Base-by-base conservation (phyloP, 2,113 vertebrate genomes). In the Cephalopholis sonnerati region DNA sequence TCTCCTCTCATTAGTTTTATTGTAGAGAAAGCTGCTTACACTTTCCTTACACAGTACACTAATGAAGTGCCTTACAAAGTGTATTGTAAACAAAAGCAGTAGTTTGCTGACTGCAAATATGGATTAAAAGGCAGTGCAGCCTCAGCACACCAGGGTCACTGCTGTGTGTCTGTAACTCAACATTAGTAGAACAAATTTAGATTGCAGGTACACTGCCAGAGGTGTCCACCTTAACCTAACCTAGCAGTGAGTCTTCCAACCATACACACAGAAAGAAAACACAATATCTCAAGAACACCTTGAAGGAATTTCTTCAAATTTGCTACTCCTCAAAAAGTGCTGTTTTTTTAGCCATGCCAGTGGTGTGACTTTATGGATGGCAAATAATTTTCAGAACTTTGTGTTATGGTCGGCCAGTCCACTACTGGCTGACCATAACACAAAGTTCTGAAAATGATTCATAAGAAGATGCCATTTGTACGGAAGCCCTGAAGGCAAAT, bases 21-120 rank as follows among this genome's bases (percentile, higher is more conserved):
- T 29, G 58, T 11, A 3, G 3, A 58, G 70, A 86, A 87, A 89
- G 80, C 83, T 84, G 0, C 80, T 87, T 82, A 57, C 53, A 59
- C 3, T 10, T 7, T 20, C 17, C 24, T 16, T 11, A 24, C 32
- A 5, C 16, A 27, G 27, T 79, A 71, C 17, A 1, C 22, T n/a
- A 15, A 25, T 1, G 74, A 53, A 77, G 24, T 36, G 41, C 59
- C 70, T 62, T 83, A 58, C 25, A 46, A 70, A 74, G 65, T 71
- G 63, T 15, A 6, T 72, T 13, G 72, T 76, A 61, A 81, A 55
- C 7, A 41, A 5, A 77, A 73, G 83, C 39, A 55, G 22, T 9
- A 8, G 61, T 29, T 81, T 51, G 70, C 53, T 72, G 67, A 66
- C 1, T 22, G 17, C 62, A 78, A 16, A 75, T 27, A 22, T 61